These are phyloP conservation scores for Apamea monoglypha DNA, from an alignment of 2,888 invertebrate genomes.

Conservation along the genomic window DNA sequence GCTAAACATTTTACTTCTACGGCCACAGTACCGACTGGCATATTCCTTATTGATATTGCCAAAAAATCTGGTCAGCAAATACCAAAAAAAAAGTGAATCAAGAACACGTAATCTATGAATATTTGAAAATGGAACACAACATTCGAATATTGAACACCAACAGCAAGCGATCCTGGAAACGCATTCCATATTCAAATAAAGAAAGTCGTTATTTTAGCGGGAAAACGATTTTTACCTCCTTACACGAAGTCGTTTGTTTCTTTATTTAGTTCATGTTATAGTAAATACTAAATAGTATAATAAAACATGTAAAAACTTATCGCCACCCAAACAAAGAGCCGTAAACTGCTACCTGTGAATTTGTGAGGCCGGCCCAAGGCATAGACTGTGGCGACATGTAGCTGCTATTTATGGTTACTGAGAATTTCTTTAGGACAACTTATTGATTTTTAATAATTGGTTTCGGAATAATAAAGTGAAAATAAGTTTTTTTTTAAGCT, in stretches of 20 bases:
- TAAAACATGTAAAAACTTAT: conserved; percentile 84
- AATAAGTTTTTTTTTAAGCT: background rate
- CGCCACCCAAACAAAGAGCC: conserved; percentile 85
- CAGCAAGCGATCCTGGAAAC: conserved; percentile 17
- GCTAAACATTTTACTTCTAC: conserved; percentile 12
- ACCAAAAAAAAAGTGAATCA: background rate
- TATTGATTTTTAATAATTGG: background rate
- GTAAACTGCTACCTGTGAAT: conserved; percentile 85
- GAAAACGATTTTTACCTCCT: conserved; percentile 43
- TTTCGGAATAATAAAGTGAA: background rate
- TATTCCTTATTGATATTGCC: background rate
- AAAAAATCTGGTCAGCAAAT: background rate
- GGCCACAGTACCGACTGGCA: background rate
- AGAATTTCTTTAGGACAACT: background rate
- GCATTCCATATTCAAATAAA: conserved; percentile 41
- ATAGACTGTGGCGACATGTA: conserved; percentile 66
- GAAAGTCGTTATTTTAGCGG: conserved; percentile 50
- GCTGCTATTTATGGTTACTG: background rate
- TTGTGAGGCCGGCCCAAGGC: conserved; percentile 70
- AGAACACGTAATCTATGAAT: background rate
- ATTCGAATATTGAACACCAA: conserved; percentile 6
- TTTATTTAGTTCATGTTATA: conserved; percentile 70
- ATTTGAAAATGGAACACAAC: conserved; percentile 14
- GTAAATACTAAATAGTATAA: conserved; percentile 75
- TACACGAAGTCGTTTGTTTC: conserved; percentile 64